A percentile compares a stretch with the other conserved stretches of the same genome.
Conservation (phyloP, 2,113 vertebrate species). For the Rhizomys pruinosus region DNA sequence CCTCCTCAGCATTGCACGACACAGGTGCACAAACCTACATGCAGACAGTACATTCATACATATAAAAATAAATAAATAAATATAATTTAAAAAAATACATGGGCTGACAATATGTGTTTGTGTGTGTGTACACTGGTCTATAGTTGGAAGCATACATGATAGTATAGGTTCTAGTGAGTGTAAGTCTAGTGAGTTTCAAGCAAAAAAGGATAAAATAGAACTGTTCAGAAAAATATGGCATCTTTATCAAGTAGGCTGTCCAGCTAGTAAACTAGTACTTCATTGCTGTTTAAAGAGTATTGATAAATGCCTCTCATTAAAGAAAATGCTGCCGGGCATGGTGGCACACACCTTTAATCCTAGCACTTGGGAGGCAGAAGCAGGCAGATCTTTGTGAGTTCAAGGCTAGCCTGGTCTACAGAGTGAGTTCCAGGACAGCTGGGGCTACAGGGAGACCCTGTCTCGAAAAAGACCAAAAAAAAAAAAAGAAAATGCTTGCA, state of each 20-base stretch:
- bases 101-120: slow-evolving; percentile 6
- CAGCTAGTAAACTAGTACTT: neutral
- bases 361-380: too few relatives aligned
- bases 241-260: neutral
- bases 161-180: neutral
- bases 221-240: neutral
- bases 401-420: too few relatives aligned
- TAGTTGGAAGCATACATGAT: neutral
- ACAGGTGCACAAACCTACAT: too few relatives aligned
- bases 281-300: neutral
- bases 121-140: neutral
- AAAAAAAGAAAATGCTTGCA: neutral
- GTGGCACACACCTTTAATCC: too few relatives aligned
- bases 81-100: too few relatives aligned
- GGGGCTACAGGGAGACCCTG: too few relatives aligned
- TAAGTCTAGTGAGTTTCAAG: neutral
- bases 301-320: neutral
- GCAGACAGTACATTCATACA: too few relatives aligned
- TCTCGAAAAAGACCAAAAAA: too few relatives aligned
- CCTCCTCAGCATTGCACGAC: too few relatives aligned
- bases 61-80: too few relatives aligned
- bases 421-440: too few relatives aligned
- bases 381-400: too few relatives aligned
- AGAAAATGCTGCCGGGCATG: neutral
- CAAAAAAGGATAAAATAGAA: neutral